Evolutionary conservation across 2,113 vertebrate species (phyloP).

Genomic region (Alaudala cheleensis): DNA sequence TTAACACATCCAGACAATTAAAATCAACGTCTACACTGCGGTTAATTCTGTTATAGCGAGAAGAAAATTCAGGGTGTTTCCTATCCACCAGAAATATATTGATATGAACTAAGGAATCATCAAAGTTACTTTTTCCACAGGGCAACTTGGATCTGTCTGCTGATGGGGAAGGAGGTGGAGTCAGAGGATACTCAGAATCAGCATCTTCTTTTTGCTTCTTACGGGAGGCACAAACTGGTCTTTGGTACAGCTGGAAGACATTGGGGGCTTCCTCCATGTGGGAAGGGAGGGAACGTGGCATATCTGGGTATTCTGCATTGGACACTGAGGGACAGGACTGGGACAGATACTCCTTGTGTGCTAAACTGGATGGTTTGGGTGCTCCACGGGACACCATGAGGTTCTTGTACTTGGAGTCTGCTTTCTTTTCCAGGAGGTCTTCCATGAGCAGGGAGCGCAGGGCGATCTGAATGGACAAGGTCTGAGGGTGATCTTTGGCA

Average conservation of each 20-base stretch:
- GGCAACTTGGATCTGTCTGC: slow-evolving; percentile 60
- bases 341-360: slow-evolving; percentile 92
- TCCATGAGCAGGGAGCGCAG: slow-evolving; percentile 95
- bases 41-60: slow-evolving; percentile 80
- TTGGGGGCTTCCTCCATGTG: slow-evolving; percentile 97
- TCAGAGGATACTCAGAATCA: slow-evolving; percentile 84
- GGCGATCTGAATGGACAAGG: slow-evolving; percentile 87
- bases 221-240: slow-evolving; percentile 81
- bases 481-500: slow-evolving; percentile 90
- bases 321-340: slow-evolving; percentile 91
- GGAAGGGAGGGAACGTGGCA: slow-evolving; percentile 94
- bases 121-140: slow-evolving; percentile 81
- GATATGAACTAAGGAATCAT: slow-evolving; percentile 95
- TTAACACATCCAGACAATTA: slow-evolving; percentile 94
- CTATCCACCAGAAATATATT: slow-evolving; percentile 92
- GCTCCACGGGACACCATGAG: slow-evolving; percentile 96
- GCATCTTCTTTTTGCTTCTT: slow-evolving; percentile 79
- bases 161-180: slow-evolving; percentile 94
- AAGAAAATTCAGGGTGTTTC: slow-evolving; percentile 91
- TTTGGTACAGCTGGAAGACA: slow-evolving; percentile 96
- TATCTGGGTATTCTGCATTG: slow-evolving; percentile 88
- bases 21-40: slow-evolving; percentile 94
- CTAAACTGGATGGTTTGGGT: slow-evolving; percentile 89
- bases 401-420: slow-evolving; percentile 92
- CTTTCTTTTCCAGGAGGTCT: slow-evolving; percentile 91